Conservation (phyloP, 1,140 invertebrate species). For the Apolygus lucorum region DNA sequence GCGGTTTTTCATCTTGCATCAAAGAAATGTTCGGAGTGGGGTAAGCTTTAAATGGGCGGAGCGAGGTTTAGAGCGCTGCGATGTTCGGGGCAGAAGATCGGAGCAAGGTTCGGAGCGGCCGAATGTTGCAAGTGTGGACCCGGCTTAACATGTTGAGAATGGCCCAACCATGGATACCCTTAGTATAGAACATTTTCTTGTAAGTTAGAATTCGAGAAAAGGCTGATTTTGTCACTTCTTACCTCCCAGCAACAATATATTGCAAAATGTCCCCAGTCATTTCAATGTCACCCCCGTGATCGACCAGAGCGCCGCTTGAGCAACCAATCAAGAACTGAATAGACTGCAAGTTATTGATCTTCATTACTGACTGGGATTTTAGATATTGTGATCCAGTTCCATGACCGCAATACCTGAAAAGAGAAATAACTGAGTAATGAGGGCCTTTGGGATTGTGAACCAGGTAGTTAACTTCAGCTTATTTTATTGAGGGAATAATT, state of each 20-base stretch:
- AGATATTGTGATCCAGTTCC: conserved; percentile 63
- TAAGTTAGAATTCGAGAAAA: too few relatives aligned
- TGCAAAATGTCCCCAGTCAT: conserved; percentile 54
- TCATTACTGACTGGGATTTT: conserved; percentile 49
- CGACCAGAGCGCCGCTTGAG: conserved; percentile 53
- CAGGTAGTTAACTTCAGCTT: neutral
- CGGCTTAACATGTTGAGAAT: too few relatives aligned
- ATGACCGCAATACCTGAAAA: conserved; percentile 61
- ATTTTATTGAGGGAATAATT: neutral
- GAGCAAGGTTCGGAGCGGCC: too few relatives aligned
- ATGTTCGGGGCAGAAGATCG: too few relatives aligned
- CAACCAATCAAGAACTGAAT: conserved; percentile 65
- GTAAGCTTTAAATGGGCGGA: too few relatives aligned
- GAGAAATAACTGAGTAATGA: neutral
- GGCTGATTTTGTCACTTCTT: conserved; percentile 28
- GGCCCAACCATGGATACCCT: neutral
- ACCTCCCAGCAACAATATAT: conserved; percentile 61
- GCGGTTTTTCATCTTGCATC: too few relatives aligned
- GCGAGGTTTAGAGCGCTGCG: too few relatives aligned
- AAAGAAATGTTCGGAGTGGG: too few relatives aligned
- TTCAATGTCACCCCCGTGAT: conserved; percentile 49
- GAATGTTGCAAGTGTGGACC: too few relatives aligned
- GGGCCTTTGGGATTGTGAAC: neutral
- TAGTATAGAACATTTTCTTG: neutral
- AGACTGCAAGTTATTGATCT: conserved; percentile 44